Conservation (phyloP, 2,797 vertebrate species). For the Phaenicophaeus curvirostris region DNA sequence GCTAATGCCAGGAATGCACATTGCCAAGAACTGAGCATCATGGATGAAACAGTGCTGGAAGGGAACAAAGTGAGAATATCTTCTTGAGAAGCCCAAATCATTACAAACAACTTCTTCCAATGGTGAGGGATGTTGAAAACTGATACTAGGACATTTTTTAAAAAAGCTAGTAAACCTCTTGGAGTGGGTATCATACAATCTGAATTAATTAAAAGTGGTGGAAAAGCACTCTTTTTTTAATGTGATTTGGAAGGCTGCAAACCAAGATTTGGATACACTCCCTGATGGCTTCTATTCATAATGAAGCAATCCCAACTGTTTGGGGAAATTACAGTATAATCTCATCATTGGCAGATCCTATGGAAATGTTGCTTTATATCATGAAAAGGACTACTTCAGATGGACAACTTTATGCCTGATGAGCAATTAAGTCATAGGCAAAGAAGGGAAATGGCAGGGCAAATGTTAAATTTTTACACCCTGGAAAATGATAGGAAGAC, state of each 20-base stretch:
- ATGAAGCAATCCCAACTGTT: constrained; percentile 26
- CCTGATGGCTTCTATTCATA: background rate
- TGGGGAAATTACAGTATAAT: constrained; percentile 34
- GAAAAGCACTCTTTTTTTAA: constrained; percentile 19
- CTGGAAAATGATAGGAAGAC: background rate
- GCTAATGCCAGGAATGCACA: background rate
- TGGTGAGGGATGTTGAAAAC: background rate
- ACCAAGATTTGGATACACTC: constrained; percentile 20
- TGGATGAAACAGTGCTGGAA: background rate
- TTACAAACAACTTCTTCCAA: background rate
- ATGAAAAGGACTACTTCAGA: background rate
- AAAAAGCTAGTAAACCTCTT: background rate
- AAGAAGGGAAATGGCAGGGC: background rate
- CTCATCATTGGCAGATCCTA: constrained; percentile 26
- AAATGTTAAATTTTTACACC: background rate
- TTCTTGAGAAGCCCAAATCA: background rate
- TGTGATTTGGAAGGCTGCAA: constrained; percentile 40
- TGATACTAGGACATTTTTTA: background rate
- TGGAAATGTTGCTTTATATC: background rate
- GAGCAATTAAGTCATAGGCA: background rate
- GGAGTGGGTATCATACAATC: background rate
- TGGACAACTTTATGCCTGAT: background rate
- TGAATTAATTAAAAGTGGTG: background rate
- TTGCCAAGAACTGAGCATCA: background rate
- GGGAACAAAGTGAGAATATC: background rate